Evolutionary conservation across 2,113 vertebrate genomes (phyloP).

Genomic region (Procavia capensis): DNA sequence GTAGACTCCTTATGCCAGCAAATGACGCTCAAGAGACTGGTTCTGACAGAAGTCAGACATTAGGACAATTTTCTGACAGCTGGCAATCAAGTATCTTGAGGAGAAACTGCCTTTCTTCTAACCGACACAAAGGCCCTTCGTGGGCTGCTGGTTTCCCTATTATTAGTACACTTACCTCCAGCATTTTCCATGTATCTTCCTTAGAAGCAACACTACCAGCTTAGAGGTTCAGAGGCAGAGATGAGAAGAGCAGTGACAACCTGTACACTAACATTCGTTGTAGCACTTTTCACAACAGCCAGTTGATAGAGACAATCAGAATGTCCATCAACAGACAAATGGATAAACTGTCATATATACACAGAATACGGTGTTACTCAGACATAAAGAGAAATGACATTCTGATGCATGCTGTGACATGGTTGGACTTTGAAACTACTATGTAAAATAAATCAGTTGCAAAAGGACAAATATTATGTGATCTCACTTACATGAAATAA

Average conservation of each 20-base stretch:
- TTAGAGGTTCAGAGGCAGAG: background rate
- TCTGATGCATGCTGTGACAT: background rate
- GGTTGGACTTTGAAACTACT: background rate
- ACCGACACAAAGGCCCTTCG: background rate
- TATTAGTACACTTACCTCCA: background rate
- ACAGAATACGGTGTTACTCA: background rate
- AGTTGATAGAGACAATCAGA: background rate
- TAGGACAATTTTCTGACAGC: background rate
- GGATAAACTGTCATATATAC: background rate
- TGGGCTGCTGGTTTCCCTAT: too few species aligned
- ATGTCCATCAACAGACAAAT: background rate
- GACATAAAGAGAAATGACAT: background rate
- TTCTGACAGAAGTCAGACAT: background rate
- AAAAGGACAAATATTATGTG: background rate
- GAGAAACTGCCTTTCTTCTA: background rate
- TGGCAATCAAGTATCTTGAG: background rate
- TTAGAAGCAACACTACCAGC: background rate
- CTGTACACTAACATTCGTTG: background rate
- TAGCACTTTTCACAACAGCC: background rate
- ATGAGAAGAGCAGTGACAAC: background rate
- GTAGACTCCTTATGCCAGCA: background rate
- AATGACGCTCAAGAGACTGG: background rate
- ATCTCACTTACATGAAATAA: background rate
- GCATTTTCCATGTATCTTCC: rapidly evolving
- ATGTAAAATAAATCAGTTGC: background rate